These are phyloP conservation scores for Cydia pomonella DNA, from an alignment of 1,140 invertebrate species.

Conservation along the genomic window DNA sequence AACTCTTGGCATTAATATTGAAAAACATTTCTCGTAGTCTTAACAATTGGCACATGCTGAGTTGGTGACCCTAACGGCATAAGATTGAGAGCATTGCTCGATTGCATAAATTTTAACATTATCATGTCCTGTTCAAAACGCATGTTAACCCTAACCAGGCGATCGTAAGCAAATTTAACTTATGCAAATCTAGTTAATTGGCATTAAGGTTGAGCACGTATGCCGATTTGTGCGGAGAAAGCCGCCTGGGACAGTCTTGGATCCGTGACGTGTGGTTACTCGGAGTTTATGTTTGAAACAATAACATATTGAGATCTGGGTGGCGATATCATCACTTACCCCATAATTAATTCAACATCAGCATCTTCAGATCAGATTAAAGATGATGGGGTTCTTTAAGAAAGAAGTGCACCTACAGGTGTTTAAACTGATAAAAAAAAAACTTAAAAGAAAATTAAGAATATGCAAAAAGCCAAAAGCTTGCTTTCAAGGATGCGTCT, in stretches of 20 bases:
- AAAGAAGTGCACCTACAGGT: too few species aligned
- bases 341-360: not conserved
- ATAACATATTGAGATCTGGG: not conserved
- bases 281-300: not conserved
- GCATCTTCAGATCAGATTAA: too few species aligned
- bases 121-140: not conserved
- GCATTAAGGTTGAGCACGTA: constrained; percentile 40
- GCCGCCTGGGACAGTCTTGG: not conserved
- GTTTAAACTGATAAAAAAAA: too few species aligned
- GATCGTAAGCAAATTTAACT: not conserved
- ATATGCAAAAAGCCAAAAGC: too few species aligned
- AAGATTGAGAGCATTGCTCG: not conserved
- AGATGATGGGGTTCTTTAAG: too few species aligned
- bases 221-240: not conserved
- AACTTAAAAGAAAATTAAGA: too few species aligned
- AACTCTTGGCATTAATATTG: too few species aligned
- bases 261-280: not conserved
- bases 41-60: too few species aligned
- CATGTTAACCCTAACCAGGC: not conserved
- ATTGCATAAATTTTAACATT: not conserved
- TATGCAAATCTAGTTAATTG: constrained; percentile 45
- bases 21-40: too few species aligned
- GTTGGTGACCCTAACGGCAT: not conserved
- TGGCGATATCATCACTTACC: not conserved
- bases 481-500: not conserved